These are phyloP conservation scores for Laodelphax striatellus DNA, from an alignment of 1,140 invertebrate species.

Conservation along the genomic window DNA sequence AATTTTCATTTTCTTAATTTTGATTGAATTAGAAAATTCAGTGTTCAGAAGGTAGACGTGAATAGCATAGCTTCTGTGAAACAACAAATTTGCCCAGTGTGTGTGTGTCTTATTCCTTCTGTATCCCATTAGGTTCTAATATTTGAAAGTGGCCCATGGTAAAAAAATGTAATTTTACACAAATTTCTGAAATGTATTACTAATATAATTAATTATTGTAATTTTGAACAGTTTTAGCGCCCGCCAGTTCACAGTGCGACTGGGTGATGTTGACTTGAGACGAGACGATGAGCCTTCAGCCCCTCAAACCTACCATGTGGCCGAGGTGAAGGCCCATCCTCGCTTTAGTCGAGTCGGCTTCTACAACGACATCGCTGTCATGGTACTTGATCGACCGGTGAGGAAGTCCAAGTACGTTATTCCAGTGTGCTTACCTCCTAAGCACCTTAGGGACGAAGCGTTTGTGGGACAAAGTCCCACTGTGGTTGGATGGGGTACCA, in stretches of 20 bases:
- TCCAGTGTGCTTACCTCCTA: constrained; percentile 71
- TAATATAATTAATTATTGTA: neutral
- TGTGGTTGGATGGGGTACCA: constrained; percentile 86
- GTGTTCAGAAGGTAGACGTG: too few species aligned
- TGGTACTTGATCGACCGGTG: constrained; percentile 61
- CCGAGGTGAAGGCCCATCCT: constrained; percentile 63
- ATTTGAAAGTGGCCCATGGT: too few species aligned
- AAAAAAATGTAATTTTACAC: too few species aligned
- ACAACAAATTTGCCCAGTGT: too few species aligned
- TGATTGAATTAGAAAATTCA: too few species aligned
- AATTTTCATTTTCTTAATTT: too few species aligned
- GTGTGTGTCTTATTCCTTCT: too few species aligned
- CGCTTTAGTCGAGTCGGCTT: constrained; percentile 74
- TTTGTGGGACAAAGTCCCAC: constrained; percentile 65
- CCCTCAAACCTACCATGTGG: constrained; percentile 63
- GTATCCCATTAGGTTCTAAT: too few species aligned
- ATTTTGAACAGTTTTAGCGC: constrained; percentile 54
- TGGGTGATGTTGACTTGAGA: constrained; percentile 79
- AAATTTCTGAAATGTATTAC: too few species aligned
- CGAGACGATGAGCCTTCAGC: constrained; percentile 67
- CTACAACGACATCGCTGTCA: constrained; percentile 83
- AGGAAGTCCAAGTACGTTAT: constrained; percentile 71
- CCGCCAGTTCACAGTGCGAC: constrained; percentile 72
- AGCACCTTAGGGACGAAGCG: constrained; percentile 38
- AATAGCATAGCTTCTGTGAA: too few species aligned